These are phyloP conservation scores for Gambusia affinis DNA, from an alignment of 2,113 vertebrate genomes.

Conservation along the genomic window DNA sequence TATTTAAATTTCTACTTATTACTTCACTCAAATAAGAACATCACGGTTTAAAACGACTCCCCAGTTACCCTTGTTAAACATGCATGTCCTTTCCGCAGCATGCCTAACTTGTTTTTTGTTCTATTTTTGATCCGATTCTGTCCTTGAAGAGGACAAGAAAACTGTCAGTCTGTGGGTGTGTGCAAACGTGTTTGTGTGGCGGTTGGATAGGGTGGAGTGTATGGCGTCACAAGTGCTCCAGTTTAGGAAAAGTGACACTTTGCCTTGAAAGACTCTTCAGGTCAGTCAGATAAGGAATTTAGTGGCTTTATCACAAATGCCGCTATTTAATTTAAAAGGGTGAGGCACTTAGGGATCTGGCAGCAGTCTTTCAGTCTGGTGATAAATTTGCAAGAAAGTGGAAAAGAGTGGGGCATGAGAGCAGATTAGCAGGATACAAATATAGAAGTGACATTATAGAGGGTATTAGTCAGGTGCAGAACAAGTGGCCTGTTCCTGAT, in stretches of 20 bases:
- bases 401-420: slow-evolving; percentile 78
- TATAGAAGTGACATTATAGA: slow-evolving; percentile 84
- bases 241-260: slow-evolving; percentile 86
- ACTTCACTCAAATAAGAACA: slow-evolving; percentile 6
- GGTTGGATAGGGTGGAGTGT: slow-evolving; percentile 44
- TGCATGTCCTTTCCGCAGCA: slow-evolving; percentile 36
- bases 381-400: slow-evolving; percentile 92
- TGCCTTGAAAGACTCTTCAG: slow-evolving; percentile 93
- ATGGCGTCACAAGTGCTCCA: slow-evolving; percentile 65
- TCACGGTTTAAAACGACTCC: slow-evolving; percentile 19
- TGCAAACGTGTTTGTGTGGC: slow-evolving; percentile 49
- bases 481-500: slow-evolving; percentile 80
- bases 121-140: slow-evolving; percentile 73
- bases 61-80: slow-evolving; percentile 21
- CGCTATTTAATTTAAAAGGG: slow-evolving; percentile 98
- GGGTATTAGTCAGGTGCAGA: slow-evolving; percentile 83
- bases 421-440: slow-evolving; percentile 85
- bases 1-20: slow-evolving; percentile 6
- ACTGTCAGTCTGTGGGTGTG: slow-evolving; percentile 48
- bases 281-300: slow-evolving; percentile 97
- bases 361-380: slow-evolving; percentile 88
- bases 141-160: slow-evolving; percentile 76
- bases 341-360: slow-evolving; percentile 89
- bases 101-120: slow-evolving; percentile 68
- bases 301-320: slow-evolving; percentile 99